These are phyloP conservation scores for Hylyphantes graminicola DNA, from an alignment of 1,140 invertebrate species.

Conservation along the genomic window DNA sequence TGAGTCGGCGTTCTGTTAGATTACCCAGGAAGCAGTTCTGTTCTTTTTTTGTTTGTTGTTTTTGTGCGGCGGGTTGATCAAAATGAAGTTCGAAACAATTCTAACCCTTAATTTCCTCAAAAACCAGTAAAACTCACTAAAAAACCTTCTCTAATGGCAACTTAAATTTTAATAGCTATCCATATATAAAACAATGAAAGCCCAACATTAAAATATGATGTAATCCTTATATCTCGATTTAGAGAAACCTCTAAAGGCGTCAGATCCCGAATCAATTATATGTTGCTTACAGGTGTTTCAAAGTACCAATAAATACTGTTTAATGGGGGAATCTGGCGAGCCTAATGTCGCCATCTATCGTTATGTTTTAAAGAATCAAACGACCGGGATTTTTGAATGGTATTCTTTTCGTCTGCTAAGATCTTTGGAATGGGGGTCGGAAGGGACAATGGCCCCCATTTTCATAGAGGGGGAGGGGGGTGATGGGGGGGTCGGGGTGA, in stretches of 20 bases:
- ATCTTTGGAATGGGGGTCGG: neutral
- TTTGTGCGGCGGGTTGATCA: slow-evolving; percentile 20
- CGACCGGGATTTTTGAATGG: slow-evolving; percentile 40
- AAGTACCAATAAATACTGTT: neutral
- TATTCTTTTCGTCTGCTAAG: no score
- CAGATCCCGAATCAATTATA: no score
- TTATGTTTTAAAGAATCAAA: slow-evolving; percentile 62
- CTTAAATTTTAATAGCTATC: no score
- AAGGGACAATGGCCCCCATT: neutral
- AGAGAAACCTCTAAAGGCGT: no score
- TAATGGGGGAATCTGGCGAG: slow-evolving; percentile 43
- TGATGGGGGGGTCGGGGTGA: neutral
- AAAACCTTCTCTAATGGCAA: no score
- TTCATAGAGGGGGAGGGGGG: neutral
- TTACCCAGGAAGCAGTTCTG: slow-evolving; percentile 59
- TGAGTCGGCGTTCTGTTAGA: slow-evolving; percentile 61
- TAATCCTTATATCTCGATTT: no score
- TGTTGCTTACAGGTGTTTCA: no score
- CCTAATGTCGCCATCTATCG: slow-evolving; percentile 61
- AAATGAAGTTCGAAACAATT: no score
- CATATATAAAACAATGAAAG: no score
- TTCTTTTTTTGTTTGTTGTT: neutral
- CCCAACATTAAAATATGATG: no score
- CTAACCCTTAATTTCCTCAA: no score
- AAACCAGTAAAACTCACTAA: no score